These are phyloP conservation scores for Hydractinia symbiolongicarpus DNA, from an alignment of 30 jellyfish, hydroid and myxozoan genomes.

Conservation along the genomic window DNA sequence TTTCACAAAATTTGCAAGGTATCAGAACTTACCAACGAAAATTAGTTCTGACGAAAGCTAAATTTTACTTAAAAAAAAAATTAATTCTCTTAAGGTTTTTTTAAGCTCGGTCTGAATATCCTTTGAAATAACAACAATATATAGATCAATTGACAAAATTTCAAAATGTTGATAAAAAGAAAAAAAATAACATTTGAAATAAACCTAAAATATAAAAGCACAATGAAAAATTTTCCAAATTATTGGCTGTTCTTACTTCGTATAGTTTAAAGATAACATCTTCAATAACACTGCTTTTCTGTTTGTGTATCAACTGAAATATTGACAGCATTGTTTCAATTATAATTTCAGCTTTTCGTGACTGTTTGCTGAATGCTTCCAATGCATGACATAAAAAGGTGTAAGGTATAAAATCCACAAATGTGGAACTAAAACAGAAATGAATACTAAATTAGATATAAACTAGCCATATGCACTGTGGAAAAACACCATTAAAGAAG, in stretches of 20 bases:
- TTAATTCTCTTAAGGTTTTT: background rate
- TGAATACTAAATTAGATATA: background rate
- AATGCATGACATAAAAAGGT: constrained; percentile 74
- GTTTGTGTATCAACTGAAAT: constrained; percentile 20
- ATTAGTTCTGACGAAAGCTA: no score
- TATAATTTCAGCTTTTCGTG: constrained; percentile 71
- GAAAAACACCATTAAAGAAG: no score
- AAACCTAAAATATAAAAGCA: background rate
- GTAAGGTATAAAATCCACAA: constrained; percentile 74
- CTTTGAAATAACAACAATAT: no score
- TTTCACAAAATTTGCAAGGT: no score
- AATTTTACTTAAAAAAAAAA: background rate
- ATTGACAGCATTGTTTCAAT: constrained; percentile 66
- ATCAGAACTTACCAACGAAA: no score
- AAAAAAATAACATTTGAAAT: background rate
- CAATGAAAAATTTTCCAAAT: background rate
- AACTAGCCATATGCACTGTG: no score
- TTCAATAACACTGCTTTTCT: background rate
- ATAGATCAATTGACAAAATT: no score
- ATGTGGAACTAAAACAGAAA: constrained; percentile 52
- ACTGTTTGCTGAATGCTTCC: constrained; percentile 87
- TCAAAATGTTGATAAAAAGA: no score
- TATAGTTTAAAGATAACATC: background rate
- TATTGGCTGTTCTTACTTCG: background rate
- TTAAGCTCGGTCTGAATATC: no score